Percentiles rank a stretch among this genome's conserved stretches.
phyloP scores from a whole-genome alignment of 2,113 vertebrate species.

The Poecile atricapillus region DNA sequence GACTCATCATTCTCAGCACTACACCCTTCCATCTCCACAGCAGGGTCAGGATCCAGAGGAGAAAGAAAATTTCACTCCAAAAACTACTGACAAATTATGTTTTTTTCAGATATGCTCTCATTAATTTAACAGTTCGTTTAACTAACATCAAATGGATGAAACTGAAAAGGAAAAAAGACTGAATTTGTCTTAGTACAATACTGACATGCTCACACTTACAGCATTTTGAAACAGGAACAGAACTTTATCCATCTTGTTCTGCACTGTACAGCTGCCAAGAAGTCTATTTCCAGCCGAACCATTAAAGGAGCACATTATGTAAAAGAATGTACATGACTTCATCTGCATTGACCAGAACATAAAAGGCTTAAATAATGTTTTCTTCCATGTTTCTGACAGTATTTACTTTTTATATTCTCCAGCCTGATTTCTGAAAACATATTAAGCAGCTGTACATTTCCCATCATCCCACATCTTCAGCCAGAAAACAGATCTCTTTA shows the following conservation, averaged over 20 bases:
- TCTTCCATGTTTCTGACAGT: background rate
- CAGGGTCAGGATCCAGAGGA: background rate
- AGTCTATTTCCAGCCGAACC: background rate
- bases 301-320: background rate
- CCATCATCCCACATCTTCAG: background rate
- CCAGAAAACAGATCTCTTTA: background rate
- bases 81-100: background rate
- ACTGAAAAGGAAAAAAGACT: background rate
- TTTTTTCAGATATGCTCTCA: background rate
- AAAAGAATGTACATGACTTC: slow-evolving; percentile 15
- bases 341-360: slow-evolving; percentile 15
- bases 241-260: background rate
- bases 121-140: slow-evolving; percentile 3
- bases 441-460: background rate
- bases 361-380: slow-evolving; percentile 6
- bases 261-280: slow-evolving; percentile 15
- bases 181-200: background rate
- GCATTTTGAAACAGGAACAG: background rate
- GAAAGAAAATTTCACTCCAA: background rate
- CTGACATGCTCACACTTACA: background rate
- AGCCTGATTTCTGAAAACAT: slow-evolving; percentile 19
- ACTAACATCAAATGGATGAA: background rate
- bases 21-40: background rate
- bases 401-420: slow-evolving; percentile 4
- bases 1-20: background rate